Conservation (phyloP, 2,797 vertebrate species). For the Taeniopygia guttata region DNA sequence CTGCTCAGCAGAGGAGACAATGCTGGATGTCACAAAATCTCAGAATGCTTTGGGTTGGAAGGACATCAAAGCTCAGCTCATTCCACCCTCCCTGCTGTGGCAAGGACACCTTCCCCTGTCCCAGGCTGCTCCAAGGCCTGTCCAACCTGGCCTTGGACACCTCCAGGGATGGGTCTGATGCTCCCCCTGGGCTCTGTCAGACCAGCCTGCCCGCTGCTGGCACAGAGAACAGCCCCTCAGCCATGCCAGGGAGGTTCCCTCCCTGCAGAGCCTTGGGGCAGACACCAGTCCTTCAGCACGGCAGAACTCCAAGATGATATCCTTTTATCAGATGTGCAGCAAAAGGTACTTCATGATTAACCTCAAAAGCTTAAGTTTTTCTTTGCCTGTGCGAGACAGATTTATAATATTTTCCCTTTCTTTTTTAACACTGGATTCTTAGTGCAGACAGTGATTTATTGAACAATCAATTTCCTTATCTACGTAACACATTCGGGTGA, state of each 20-base stretch:
- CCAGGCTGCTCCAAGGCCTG: background rate
- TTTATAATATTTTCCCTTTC: constrained; percentile 74
- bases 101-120: background rate
- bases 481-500: constrained; percentile 85
- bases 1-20: background rate
- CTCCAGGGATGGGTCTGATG: background rate
- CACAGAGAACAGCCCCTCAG: fast-evolving
- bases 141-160: background rate
- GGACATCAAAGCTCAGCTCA: background rate
- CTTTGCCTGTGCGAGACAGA: constrained; percentile 1
- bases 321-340: background rate
- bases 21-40: background rate
- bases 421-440: constrained; percentile 73
- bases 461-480: constrained; percentile 93
- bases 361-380: constrained; percentile 9
- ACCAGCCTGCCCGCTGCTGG: background rate
- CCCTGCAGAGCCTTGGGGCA: background rate
- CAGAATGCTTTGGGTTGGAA: background rate
- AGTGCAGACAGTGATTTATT: constrained; percentile 83
- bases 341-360: constrained; percentile 19
- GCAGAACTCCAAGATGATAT: background rate
- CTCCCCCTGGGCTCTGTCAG: background rate
- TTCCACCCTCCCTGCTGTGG: background rate
- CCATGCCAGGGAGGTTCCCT: fast-evolving
- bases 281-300: background rate